Evolutionary conservation across 2,888 invertebrate species (phyloP).

Genomic region (Drosophila dives): DNA sequence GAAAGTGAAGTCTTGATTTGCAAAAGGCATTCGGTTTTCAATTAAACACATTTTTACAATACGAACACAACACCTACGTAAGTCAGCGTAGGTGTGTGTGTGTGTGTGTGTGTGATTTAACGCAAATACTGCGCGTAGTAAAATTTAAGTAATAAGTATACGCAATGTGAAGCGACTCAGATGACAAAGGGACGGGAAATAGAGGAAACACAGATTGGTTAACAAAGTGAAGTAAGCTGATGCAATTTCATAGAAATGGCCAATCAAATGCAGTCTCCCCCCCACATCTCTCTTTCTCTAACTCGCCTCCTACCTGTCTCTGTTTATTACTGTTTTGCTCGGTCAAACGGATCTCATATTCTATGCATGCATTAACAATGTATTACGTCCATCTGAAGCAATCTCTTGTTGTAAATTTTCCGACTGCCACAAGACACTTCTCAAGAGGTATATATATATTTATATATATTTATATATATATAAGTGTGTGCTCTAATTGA

Average conservation of each 20-base stretch:
- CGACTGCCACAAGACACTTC: conserved; percentile 34
- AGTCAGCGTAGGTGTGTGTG: too few relatives aligned
- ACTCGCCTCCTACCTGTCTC: not conserved
- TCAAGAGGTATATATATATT: conserved; percentile 5
- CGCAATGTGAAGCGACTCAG: conserved; percentile 20
- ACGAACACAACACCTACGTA: not conserved
- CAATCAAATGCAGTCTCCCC: not conserved
- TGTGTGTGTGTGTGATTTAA: not conserved
- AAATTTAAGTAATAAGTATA: conserved; percentile 20
- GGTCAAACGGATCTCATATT: not conserved
- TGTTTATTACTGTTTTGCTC: too few relatives aligned
- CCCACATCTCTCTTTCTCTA: not conserved
- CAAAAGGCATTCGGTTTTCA: too few relatives aligned
- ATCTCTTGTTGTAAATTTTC: conserved; percentile 36
- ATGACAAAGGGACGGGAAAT: conserved; percentile 2
- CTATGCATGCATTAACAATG: conserved; percentile 24
- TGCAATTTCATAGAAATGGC: conserved; percentile 28
- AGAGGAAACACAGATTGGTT: not conserved
- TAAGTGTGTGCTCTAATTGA: conserved; percentile 38
- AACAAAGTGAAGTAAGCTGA: not conserved
- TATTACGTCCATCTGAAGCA: not conserved
- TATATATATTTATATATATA: not conserved
- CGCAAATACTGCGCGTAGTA: not conserved
- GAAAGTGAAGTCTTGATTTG: too few relatives aligned
- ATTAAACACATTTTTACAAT: too few relatives aligned